phyloP scores from a whole-genome alignment of 2,113 vertebrate species.

The Semicossyphus pulcher region DNA sequence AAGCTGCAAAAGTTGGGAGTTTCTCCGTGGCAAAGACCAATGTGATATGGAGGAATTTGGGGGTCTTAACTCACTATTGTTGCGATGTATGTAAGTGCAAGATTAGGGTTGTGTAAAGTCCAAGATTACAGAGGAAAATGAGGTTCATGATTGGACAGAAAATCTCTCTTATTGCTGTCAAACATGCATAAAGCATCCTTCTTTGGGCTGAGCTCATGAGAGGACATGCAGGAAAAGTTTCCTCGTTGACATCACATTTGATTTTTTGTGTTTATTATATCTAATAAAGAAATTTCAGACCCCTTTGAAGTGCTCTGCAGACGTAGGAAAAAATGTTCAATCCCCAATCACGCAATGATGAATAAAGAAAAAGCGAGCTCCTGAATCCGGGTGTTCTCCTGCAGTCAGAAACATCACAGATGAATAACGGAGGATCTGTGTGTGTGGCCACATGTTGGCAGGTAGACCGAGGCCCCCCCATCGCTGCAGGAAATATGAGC shows the following conservation, averaged over 20 bases:
- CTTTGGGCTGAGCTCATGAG: not conserved
- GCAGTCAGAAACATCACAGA: not conserved
- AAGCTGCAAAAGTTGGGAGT: not conserved
- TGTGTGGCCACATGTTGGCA: not conserved
- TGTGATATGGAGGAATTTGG: not conserved
- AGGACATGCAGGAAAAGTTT: no score
- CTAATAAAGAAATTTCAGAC: no score
- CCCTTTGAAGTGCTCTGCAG: no score
- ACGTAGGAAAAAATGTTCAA: no score
- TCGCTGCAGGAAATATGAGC: slow-evolving; percentile 43
- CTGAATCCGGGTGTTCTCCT: not conserved
- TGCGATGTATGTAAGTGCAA: slow-evolving; percentile 34
- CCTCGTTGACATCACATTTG: no score
- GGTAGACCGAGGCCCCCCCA: not conserved
- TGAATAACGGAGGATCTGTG: not conserved
- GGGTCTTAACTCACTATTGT: slow-evolving; percentile 28
- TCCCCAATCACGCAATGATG: no score
- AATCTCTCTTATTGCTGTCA: slow-evolving; percentile 17
- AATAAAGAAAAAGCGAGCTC: no score
- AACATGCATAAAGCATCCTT: slow-evolving; percentile 2
- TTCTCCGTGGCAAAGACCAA: no score
- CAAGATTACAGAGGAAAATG: slow-evolving; percentile 36
- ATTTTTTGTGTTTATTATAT: no score
- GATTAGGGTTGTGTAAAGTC: slow-evolving; percentile 49
- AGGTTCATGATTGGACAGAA: slow-evolving; percentile 13